Percentiles rank a stretch among this genome's conserved stretches.
Conservation (phyloP, 2,113 vertebrate species). For the Antechinus stuartii region DNA sequence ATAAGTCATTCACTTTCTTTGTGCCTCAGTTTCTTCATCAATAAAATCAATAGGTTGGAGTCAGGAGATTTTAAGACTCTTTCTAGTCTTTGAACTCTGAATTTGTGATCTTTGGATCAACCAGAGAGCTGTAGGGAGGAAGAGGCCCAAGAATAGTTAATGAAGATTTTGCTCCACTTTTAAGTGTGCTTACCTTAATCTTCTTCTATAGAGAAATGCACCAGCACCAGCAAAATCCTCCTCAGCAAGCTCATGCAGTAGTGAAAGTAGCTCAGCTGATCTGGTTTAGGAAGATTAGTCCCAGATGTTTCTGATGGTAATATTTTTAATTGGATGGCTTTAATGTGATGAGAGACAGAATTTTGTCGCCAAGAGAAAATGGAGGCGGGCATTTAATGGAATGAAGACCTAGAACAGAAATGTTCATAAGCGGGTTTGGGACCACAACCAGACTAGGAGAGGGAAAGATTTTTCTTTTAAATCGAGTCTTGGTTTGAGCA, state of each 20-base stretch:
- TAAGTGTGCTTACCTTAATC: neutral
- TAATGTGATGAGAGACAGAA: slow-evolving; percentile 75
- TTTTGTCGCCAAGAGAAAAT: slow-evolving; percentile 80
- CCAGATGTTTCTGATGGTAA: slow-evolving; percentile 81
- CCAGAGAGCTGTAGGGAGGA: neutral
- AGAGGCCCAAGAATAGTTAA: neutral
- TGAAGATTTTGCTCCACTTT: slow-evolving; percentile 21
- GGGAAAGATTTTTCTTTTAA: slow-evolving; percentile 1
- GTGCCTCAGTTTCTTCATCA: neutral
- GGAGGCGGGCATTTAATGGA: slow-evolving; percentile 69
- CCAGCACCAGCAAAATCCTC: slow-evolving; percentile 18
- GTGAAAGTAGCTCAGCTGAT: slow-evolving; percentile 59
- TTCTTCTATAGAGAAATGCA: slow-evolving; percentile 39
- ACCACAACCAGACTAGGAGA: slow-evolving; percentile 18
- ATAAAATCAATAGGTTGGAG: neutral
- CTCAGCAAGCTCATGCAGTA: neutral
- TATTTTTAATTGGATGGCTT: slow-evolving; percentile 55
- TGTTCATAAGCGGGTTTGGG: slow-evolving; percentile 46
- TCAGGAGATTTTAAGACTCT: neutral
- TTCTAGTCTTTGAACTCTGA: neutral
- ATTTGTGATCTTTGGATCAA: neutral
- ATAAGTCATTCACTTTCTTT: neutral
- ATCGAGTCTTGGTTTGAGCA: neutral
- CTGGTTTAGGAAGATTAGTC: slow-evolving; percentile 73
- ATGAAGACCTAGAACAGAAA: slow-evolving; percentile 72